Evolutionary conservation across 2,888 invertebrate genomes (phyloP).

Genomic region (Chloromyia formosa): DNA sequence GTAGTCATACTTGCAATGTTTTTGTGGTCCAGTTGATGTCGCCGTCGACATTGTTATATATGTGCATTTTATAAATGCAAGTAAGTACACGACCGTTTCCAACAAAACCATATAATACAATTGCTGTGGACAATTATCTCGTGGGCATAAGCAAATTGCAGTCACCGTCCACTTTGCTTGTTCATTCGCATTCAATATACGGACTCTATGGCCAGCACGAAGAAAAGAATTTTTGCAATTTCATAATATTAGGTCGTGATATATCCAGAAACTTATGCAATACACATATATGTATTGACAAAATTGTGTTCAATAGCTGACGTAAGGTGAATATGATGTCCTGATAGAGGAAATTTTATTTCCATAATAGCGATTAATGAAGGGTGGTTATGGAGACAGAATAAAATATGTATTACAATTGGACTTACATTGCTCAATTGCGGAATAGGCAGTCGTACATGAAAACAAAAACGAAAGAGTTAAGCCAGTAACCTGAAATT

Average conservation of each 20-base stretch:
- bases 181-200: background rate
- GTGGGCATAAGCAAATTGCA: constrained; percentile 42
- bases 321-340: too few relatives aligned
- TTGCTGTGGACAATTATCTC: constrained; percentile 21
- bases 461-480: background rate
- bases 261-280: background rate
- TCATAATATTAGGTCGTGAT: constrained; percentile 7
- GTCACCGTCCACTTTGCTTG: background rate
- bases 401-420: too few relatives aligned
- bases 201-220: background rate
- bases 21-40: constrained; percentile 39
- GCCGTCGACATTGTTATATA: background rate
- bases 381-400: too few relatives aligned
- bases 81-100: background rate
- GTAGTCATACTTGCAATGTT: constrained; percentile 37
- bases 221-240: background rate
- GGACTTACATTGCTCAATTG: too few relatives aligned
- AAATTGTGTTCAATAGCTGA: too few relatives aligned
- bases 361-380: too few relatives aligned
- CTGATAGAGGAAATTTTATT: too few relatives aligned
- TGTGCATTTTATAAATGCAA: background rate
- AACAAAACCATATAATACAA: background rate
- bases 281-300: too few relatives aligned
- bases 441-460: too few relatives aligned
- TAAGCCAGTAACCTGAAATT: background rate